Conservation (phyloP, 2,888 invertebrate genomes). For the Epirrita christyi region DNA sequence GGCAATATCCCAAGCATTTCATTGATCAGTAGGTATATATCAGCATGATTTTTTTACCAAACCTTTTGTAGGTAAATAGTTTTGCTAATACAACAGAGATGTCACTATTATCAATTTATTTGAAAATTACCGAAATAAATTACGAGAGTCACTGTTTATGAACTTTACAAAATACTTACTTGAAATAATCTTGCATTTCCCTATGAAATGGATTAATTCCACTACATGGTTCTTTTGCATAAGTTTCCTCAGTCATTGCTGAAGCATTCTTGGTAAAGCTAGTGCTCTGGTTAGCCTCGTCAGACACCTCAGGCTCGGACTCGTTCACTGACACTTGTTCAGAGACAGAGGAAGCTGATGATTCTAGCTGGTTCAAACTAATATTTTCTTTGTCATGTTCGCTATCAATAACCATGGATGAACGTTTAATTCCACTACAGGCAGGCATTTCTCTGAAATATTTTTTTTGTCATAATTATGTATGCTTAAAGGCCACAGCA, state of each 20-base stretch:
- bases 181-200: slow-evolving; percentile 65
- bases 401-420: slow-evolving; percentile 41
- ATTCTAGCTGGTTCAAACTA: slow-evolving; percentile 44
- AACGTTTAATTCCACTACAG: slow-evolving; percentile 47
- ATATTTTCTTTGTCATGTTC: slow-evolving; percentile 34
- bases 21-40: neutral
- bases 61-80: slow-evolving; percentile 5
- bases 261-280: slow-evolving; percentile 46
- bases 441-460: slow-evolving; percentile 55
- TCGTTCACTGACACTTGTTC: slow-evolving; percentile 57
- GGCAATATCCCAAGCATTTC: neutral
- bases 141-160: neutral
- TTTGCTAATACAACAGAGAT: slow-evolving; percentile 23
- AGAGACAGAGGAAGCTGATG: slow-evolving; percentile 55
- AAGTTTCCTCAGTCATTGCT: slow-evolving; percentile 32
- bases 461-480: too few species aligned
- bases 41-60: neutral
- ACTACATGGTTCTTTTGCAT: slow-evolving; percentile 14
- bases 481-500: too few species aligned
- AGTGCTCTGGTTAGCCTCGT: slow-evolving; percentile 38
- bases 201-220: slow-evolving; percentile 53
- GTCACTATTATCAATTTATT: slow-evolving; percentile 9
- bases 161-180: slow-evolving; percentile 43
- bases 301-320: slow-evolving; percentile 50
- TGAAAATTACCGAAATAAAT: neutral